These are phyloP conservation scores for Peromyscus californicus DNA, from an alignment of 2,113 vertebrate species.

Conservation along the genomic window DNA sequence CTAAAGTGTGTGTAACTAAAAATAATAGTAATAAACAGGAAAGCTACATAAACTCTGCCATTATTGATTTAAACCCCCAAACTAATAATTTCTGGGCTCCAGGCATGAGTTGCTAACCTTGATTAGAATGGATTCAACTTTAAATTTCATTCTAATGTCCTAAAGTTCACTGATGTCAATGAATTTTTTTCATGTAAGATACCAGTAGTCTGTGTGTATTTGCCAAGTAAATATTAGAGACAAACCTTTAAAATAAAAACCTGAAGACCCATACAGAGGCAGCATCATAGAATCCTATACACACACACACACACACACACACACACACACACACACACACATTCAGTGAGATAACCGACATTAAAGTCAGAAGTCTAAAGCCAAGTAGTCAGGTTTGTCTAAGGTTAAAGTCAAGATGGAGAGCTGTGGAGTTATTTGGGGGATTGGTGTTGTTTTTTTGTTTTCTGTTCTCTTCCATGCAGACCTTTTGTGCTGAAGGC, in stretches of 20 bases:
- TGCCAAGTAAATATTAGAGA: background rate
- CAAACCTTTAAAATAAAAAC: background rate
- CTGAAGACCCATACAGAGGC: background rate
- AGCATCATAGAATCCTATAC: background rate
- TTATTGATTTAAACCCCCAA: background rate
- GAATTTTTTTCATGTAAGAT: background rate
- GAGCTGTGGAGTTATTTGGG: background rate
- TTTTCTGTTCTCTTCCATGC: background rate
- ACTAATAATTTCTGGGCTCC: background rate
- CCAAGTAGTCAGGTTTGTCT: background rate
- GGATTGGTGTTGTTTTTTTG: background rate
- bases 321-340: background rate
- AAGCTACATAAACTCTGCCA: background rate
- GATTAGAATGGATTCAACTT: background rate
- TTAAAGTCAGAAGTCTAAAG: background rate
- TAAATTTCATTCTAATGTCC: constrained; percentile 20
- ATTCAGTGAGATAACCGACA: background rate
- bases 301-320: background rate
- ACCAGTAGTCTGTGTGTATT: background rate
- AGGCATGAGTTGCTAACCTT: constrained; percentile 49
- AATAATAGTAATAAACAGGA: constrained; percentile 7
- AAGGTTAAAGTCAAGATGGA: background rate
- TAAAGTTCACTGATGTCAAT: background rate
- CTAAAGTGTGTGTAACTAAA: background rate
- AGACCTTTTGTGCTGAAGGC: background rate